Conservation (phyloP, 2,888 invertebrate species). For the Nephrotoma guestfalica region DNA sequence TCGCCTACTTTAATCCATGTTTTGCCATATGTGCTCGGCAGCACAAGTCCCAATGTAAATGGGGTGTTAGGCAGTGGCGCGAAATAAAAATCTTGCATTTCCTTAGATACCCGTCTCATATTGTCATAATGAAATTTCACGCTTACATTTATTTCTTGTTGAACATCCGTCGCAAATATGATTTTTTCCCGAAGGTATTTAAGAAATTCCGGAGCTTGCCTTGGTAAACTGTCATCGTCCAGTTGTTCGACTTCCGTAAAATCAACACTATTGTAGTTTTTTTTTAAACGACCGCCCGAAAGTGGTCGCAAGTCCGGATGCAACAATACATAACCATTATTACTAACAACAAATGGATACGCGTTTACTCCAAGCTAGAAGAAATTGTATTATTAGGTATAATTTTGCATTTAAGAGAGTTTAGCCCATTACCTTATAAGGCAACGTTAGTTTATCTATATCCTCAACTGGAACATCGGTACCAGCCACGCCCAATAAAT, state of each 20-base stretch:
- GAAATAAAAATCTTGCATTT: conserved; percentile 70
- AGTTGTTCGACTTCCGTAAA: conserved; percentile 87
- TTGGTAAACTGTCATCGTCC: conserved; percentile 47
- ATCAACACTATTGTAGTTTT: conserved; percentile 93
- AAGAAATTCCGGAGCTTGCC: conserved; percentile 46
- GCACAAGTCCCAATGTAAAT: conserved; percentile 71
- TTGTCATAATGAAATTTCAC: conserved; percentile 74
- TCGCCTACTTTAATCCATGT: conserved; percentile 52
- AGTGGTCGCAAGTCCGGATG: conserved; percentile 88
- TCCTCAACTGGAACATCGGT: conserved; percentile 73
- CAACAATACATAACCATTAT: conserved; percentile 88
- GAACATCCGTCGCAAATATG: conserved; percentile 48
- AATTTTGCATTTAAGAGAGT: background rate
- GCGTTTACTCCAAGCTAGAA: conserved; percentile 83
- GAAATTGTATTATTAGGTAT: background rate
- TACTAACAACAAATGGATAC: conserved; percentile 91
- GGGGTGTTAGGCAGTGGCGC: conserved; percentile 70
- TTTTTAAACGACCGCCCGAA: conserved; percentile 6
- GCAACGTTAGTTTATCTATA: conserved; percentile 75
- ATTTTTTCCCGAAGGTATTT: conserved; percentile 43
- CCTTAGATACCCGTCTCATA: conserved; percentile 69
- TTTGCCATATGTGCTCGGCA: conserved; percentile 61
- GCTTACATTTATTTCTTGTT: conserved; percentile 47
- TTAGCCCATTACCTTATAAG: conserved; percentile 54
- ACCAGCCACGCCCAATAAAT: conserved; percentile 86